A percentile compares a stretch with the other conserved stretches of the same genome.
phyloP scores from a whole-genome alignment of 2,888 invertebrate species.

The Pterobdella sp. region DNA sequence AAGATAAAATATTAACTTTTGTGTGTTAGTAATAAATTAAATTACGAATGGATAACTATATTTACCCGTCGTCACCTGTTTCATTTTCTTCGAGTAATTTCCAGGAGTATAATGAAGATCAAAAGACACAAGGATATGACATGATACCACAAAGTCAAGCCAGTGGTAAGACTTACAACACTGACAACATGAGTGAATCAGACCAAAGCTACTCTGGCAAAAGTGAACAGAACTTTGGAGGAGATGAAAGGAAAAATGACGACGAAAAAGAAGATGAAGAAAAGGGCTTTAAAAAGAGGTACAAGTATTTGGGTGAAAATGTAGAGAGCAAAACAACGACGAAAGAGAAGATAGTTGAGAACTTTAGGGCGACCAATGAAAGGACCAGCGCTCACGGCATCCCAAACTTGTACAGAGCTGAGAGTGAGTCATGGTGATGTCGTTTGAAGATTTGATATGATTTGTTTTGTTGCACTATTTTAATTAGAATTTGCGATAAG shows the following conservation, averaged over 20 bases:
- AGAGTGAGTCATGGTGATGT: background rate
- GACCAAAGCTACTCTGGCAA: slow-evolving; percentile 28
- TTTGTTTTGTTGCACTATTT: background rate
- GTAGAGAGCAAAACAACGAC: background rate
- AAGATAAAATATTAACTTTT: too few species aligned
- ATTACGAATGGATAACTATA: too few species aligned
- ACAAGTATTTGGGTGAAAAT: slow-evolving; percentile 6
- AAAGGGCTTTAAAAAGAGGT: background rate
- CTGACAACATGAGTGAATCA: too few species aligned
- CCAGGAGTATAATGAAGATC: too few species aligned
- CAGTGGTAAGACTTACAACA: too few species aligned
- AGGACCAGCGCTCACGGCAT: slow-evolving; percentile 4
- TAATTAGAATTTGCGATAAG: background rate
- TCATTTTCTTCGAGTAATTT: too few species aligned
- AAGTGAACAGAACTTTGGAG: slow-evolving; percentile 29
- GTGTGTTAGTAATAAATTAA: too few species aligned
- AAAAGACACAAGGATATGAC: too few species aligned
- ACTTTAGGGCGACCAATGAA: slow-evolving; percentile 6
- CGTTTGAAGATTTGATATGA: background rate
- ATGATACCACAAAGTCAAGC: too few species aligned
- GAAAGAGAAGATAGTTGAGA: background rate
- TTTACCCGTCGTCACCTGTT: too few species aligned
- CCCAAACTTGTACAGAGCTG: slow-evolving; percentile 4
- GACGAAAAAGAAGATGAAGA: background rate
- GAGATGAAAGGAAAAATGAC: slow-evolving; percentile 6